A percentile compares a stretch with the other conserved stretches of the same genome.
These are phyloP conservation scores for Trinectes maculatus DNA, from an alignment of 2,113 vertebrate genomes.

Conservation along the genomic window DNA sequence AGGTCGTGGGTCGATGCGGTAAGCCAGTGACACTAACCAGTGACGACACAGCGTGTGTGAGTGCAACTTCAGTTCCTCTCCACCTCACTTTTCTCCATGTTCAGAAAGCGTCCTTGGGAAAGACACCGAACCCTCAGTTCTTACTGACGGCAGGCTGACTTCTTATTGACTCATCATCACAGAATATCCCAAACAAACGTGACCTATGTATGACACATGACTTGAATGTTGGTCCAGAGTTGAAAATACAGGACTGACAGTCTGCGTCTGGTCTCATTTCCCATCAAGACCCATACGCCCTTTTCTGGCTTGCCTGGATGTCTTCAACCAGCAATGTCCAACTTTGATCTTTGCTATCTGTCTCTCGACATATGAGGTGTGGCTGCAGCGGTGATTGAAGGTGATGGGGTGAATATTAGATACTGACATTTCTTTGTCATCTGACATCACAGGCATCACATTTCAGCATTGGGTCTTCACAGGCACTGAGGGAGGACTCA, in stretches of 20 bases:
- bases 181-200: background rate
- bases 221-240: constrained; percentile 17
- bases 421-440: constrained; percentile 62
- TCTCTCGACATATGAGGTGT: constrained; percentile 50
- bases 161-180: background rate
- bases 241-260: background rate
- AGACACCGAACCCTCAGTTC: background rate
- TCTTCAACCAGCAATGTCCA: constrained; percentile 45
- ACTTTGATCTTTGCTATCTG: constrained; percentile 68
- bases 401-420: constrained; percentile 62
- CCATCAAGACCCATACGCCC: constrained; percentile 18
- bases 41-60: no score
- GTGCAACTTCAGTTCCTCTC: no score
- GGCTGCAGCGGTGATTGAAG: constrained; percentile 50
- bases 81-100: background rate
- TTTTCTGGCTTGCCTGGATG: constrained; percentile 8
- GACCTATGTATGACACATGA: constrained; percentile 28
- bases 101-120: background rate
- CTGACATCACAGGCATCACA: constrained; percentile 55
- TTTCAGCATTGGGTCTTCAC: constrained; percentile 14
- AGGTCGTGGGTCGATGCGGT: no score
- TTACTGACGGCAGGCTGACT: background rate
- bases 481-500: background rate
- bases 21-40: no score
- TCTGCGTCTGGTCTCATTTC: constrained; percentile 8